Conservation (phyloP, 2,113 vertebrate genomes). For the Silurus glanis region DNA sequence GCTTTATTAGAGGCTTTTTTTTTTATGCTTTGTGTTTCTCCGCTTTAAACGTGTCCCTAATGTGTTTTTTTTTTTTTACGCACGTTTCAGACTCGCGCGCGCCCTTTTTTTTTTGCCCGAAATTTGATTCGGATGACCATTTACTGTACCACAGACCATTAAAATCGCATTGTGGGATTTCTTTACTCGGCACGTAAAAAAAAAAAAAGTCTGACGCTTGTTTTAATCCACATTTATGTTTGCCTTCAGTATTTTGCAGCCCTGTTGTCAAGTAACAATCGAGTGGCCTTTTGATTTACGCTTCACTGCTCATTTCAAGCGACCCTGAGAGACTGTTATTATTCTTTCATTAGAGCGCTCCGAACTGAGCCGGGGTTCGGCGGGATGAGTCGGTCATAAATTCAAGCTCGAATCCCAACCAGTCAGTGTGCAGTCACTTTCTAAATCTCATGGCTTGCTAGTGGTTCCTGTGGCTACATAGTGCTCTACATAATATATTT, state of each 20-base stretch:
- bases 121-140: conserved; percentile 46
- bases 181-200: neutral
- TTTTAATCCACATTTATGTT: conserved; percentile 48
- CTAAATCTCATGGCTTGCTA: neutral
- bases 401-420: neutral
- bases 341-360: conserved; percentile 33
- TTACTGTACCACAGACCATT: conserved; percentile 45
- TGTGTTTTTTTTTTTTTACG: neutral
- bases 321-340: conserved; percentile 35
- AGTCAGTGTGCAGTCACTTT: neutral
- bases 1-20: conserved; percentile 28
- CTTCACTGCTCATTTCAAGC: conserved; percentile 47
- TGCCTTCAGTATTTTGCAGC: conserved; percentile 38
- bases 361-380: conserved; percentile 1
- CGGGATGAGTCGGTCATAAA: conserved; percentile 10
- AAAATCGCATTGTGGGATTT: conserved; percentile 52
- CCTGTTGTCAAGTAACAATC: conserved; percentile 52
- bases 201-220: conserved; percentile 40
- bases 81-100: neutral
- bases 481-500: neutral
- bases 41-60: conserved; percentile 33
- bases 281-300: conserved; percentile 58
- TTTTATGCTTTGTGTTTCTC: conserved; percentile 12
- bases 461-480: neutral
- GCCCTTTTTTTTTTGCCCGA: neutral